Evolutionary conservation across 2,797 vertebrate species (phyloP), one percentile per base, ranked within the genome.

Genomic region (Lepilemur ruficaudatus): DNA sequence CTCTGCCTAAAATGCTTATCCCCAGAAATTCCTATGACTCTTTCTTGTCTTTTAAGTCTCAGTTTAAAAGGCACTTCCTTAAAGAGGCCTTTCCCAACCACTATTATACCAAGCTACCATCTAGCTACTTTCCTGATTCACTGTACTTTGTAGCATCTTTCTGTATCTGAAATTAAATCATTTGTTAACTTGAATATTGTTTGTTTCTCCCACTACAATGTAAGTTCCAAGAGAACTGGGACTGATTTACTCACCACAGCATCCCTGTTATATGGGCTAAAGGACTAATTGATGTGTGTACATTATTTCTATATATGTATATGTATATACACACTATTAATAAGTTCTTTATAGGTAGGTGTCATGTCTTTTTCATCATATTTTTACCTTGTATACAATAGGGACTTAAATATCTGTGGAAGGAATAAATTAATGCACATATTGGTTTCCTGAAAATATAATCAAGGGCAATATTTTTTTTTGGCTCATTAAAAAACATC

Each of bases 391-490:
- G 14, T 79, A 12, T 32, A 52, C 30, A 75, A 35, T 3, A 76
- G 57, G 63, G 28, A 67, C 30, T 93, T 84, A 63, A 87, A 63
- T 84, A 70, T 61, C 76, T 88, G 8, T 79, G 50, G 65, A 80
- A 92, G 43, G 41, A 80, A 20, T 70, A 43, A 69, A 83, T 85
- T 69, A 81, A 73, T 55, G 50, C 13, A 67, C 11, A 79, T 78
- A 25, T 79, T 87, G 28, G 4, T 65, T 93, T 93, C 38, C 72
- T 93, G 59, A 91, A 91, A 91, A 93, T 93, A 75, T 84, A 89
- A 70, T 48, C 50, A 92, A 89, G 7, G 28, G 12, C 13, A 67
- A 57, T 46, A 50, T 52, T 22, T 61, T 91, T 61, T 91, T 94
- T 92, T 91, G 18, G 79, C 61, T 92, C 55, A 79, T 87, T 91